Evolutionary conservation across 2,797 vertebrate genomes (phyloP), one percentile per base, ranked within the genome.

Genomic region (Anguilla obscura): DNA sequence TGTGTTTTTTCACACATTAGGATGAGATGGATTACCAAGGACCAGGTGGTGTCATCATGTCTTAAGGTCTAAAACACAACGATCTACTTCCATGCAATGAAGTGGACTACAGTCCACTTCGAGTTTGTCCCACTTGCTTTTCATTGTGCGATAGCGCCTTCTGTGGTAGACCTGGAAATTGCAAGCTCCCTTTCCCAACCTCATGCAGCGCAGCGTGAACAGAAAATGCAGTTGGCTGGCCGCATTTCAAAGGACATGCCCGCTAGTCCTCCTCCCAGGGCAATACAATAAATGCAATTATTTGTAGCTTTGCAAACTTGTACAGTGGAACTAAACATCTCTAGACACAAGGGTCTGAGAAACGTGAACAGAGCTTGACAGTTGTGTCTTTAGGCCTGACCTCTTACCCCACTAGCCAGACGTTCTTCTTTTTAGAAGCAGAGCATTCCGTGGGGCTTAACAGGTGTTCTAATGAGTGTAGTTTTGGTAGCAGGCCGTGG

Each of bases 371-470:
- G 36, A 14, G 2, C 36, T 36, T 21, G 6, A 40, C 9, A 45
- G 14, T 40, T 79, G 16, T 45, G 3, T 18, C 36, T 27, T 3
- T 36, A 1, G 30, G 9, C 33, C 4, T 18, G 40, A 5, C 33
- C 14, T 45, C 3, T 40, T 9, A 40, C 76, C 36, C 21, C 36
- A 40, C 45, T 82, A 30, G 18, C 40, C 45, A 48, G 2, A 82
- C 36, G 90, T 91, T 89, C 88, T 86, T 91, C 88, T 45, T 86
- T 86, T 86, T 50, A 27, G 45, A 85, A 48, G 2, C 14, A 24
- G 14, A 8, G 18, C 7, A 82, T 50, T n/a, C 79, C 21, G 50
- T 9, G 5, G 40, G n/a, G n/a, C 18, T 50, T 7, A 48, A n/a
- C 6, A 50, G 45, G 24, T 82, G 0, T 48, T 48, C 10, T 79